A percentile compares a stretch with the other conserved stretches of the same genome.
Conservation (phyloP, 2,113 vertebrate species). For the Azemiops feae region DNA sequence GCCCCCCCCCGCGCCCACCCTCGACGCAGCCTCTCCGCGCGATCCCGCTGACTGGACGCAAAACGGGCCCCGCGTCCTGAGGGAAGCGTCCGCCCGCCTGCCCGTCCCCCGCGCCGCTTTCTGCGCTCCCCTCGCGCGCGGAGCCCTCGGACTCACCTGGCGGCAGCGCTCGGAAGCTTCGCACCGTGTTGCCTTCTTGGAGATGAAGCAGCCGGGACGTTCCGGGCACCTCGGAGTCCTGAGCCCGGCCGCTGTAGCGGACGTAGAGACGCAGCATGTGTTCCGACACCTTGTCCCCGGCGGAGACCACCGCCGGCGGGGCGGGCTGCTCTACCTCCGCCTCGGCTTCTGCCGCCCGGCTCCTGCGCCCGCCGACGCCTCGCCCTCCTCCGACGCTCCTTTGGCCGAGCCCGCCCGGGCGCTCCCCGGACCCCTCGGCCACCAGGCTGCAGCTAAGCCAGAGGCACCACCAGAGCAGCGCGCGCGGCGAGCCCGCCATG, state of each 20-base stretch:
- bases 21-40: too few relatives aligned
- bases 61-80: background rate
- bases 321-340: constrained; percentile 21
- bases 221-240: background rate
- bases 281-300: constrained; percentile 81
- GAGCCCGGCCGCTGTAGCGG: constrained; percentile 71
- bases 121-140: background rate
- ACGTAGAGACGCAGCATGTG: constrained; percentile 92
- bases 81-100: background rate
- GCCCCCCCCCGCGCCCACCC: background rate
- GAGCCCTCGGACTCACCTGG: constrained; percentile 62
- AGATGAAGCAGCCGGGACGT: constrained; percentile 3
- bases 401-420: constrained; percentile 47
- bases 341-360: constrained; percentile 25
- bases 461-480: constrained; percentile 65
- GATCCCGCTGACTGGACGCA: background rate
- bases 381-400: background rate
- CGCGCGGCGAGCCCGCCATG: constrained; percentile 72
- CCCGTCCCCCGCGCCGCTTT: too few relatives aligned
- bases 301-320: constrained; percentile 9
- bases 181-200: constrained; percentile 84
- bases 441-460: constrained; percentile 76
- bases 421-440: constrained; percentile 58
- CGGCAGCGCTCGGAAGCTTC: constrained; percentile 72
- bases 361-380: background rate